Base-by-base conservation (phyloP, 2,888 invertebrate species). In the Chironomus tentans region DNA sequence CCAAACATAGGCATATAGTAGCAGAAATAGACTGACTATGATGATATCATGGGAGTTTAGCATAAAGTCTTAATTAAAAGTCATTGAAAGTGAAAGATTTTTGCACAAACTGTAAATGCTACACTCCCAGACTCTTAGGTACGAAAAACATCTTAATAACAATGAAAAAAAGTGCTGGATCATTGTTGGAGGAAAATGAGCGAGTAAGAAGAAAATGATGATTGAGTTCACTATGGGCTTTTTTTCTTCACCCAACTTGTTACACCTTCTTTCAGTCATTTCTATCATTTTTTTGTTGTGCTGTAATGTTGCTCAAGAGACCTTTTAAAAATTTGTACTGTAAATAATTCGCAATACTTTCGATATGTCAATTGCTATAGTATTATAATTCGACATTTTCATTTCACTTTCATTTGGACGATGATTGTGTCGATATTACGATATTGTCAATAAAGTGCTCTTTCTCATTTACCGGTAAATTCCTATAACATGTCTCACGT, bases 291-390 rank as follows among this genome's bases (percentile, higher is more conserved):
- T 24, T 65, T 24, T 12, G 62, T 10, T n/a, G n/a, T n/a, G n/a
- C n/a, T n/a, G 24, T 7, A 22, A 12, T 4, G 24, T 65, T 65
- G 21, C 65, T 65, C 12, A 65, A 65, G 68, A 68, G 68, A 68
- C 46, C 46, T 68, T 68, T 28, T 46, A 56, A 56, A 56, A 7
- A 18, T 15, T 56, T 15, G 56, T 15, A 56, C 38, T 56, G 56
- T 56, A 50, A n/a, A 56, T 68, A n/a, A 38, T 68, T 68, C 28
- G 46, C 21, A 68, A 68, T 68, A 68, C 68, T 68, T 68, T 68
- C 68, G 13, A 68, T 68, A 68, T 68, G 68, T 68, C 68, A 68
- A 68, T 68, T 38, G 68, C 68, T 46, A 28, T 2, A 7, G 13
- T 68, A 15, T 38, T 28, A 21, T 13, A 13, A 68, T 38, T 28